phyloP scores from a whole-genome alignment of 2,797 vertebrate genomes.

The Alauda arvensis region DNA sequence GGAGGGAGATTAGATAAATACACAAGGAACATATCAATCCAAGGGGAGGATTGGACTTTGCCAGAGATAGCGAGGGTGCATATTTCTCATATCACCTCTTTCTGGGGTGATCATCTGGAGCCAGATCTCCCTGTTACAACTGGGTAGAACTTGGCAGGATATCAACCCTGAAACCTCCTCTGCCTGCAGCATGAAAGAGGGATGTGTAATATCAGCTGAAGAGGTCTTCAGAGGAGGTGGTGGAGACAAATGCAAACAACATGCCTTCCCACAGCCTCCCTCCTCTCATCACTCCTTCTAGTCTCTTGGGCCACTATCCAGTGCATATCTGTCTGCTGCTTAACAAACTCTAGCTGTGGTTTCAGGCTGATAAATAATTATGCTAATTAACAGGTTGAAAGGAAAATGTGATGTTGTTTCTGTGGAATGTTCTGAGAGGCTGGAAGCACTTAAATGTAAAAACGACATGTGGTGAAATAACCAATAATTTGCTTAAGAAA shows the following conservation, averaged over 20 bases:
- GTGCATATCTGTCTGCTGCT: slow-evolving; percentile 26
- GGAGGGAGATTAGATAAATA: background rate
- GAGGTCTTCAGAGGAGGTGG: slow-evolving; percentile 1
- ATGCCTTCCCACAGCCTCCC: slow-evolving; percentile 17
- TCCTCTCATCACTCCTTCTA: slow-evolving; percentile 28
- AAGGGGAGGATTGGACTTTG: background rate
- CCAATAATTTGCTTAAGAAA: slow-evolving; percentile 93
- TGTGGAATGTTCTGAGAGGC: slow-evolving; percentile 87
- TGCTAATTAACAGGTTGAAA: slow-evolving; percentile 82
- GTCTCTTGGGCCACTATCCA: slow-evolving; percentile 30
- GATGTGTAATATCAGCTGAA: background rate
- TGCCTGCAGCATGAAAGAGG: background rate
- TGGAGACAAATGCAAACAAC: slow-evolving; percentile 1
- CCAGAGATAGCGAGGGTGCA: background rate
- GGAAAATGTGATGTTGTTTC: slow-evolving; percentile 87
- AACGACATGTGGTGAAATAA: slow-evolving; percentile 85
- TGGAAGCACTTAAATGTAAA: slow-evolving; percentile 91
- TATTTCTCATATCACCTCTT: background rate
- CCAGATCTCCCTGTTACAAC: background rate
- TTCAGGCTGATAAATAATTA: slow-evolving; percentile 83
- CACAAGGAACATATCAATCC: background rate
- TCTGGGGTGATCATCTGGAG: background rate
- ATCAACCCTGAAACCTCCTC: background rate
- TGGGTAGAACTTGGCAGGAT: background rate
- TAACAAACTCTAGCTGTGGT: slow-evolving; percentile 70